Conservation (phyloP, 2,113 vertebrate species). For the Lycaon pictus region DNA sequence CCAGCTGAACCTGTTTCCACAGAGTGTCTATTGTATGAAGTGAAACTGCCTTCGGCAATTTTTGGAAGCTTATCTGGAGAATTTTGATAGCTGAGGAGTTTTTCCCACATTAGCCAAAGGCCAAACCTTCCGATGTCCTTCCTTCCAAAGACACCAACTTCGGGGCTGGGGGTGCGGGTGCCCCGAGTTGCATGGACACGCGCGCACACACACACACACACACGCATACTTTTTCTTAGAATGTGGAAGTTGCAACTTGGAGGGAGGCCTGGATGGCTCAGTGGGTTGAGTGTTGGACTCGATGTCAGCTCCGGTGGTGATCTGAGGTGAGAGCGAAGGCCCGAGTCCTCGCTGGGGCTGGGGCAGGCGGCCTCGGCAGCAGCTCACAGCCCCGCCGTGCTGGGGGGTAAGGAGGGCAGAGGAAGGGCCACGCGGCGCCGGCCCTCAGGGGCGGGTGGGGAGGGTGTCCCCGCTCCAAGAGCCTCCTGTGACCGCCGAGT, state of each 20-base stretch:
- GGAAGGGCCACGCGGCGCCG: no score
- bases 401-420: no score
- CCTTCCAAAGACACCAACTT: slow-evolving; percentile 7
- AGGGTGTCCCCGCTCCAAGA: no score
- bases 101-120: slow-evolving; percentile 55
- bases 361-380: no score
- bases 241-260: not conserved
- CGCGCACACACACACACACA: no score
- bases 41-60: slow-evolving; percentile 49
- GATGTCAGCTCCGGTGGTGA: no score
- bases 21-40: slow-evolving; percentile 52
- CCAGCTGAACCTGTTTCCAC: slow-evolving; percentile 58
- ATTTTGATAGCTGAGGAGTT: slow-evolving; percentile 45
- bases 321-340: no score
- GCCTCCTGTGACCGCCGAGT: no score
- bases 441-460: no score
- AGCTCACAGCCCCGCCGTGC: no score
- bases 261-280: not conserved
- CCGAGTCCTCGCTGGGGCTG: no score
- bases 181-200: not conserved
- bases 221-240: not conserved
- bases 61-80: slow-evolving; percentile 63
- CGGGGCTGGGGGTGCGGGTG: not conserved
- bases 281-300: accelerated
- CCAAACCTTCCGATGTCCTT: slow-evolving; percentile 33